Percentiles rank a stretch among this genome's conserved stretches.
Evolutionary conservation across 2,888 invertebrate genomes (phyloP).

Genomic region (Dryocosmus kuriphilus): DNA sequence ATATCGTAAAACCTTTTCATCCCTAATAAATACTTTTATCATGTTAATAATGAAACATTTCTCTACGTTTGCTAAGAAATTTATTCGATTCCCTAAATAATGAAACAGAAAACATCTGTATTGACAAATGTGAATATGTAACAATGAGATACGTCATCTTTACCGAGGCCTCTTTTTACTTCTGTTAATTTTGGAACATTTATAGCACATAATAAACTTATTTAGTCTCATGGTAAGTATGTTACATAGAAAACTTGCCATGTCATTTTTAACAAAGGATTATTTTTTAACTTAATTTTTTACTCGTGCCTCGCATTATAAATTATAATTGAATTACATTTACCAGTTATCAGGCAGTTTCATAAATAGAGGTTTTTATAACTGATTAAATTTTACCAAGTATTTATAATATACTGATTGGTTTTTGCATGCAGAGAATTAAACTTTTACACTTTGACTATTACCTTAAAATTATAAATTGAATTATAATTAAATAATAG

Average conservation of each 20-base stretch:
- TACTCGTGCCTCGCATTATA: not conserved
- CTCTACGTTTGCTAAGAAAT: not conserved
- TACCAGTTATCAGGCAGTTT: not conserved
- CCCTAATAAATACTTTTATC: not conserved
- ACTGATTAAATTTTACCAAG: not conserved
- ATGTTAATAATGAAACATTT: not conserved
- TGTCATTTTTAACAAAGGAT: not conserved
- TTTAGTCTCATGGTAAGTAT: not conserved
- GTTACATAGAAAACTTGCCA: not conserved
- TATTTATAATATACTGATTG: not conserved
- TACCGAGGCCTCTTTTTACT: not conserved
- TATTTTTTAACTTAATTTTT: not conserved
- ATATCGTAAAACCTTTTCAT: not conserved
- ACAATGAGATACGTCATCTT: conserved; percentile 19
- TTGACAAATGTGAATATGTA: conserved; percentile 16
- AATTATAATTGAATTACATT: not conserved
- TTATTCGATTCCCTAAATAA: not conserved
- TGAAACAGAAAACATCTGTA: conserved; percentile 30
- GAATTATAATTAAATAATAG: not conserved
- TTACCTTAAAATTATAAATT: not conserved
- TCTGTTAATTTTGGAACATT: conserved; percentile 1
- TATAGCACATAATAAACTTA: not conserved
- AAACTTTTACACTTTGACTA: not conserved
- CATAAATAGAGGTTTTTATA: not conserved
- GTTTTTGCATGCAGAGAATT: not conserved